Conservation (phyloP, 2,113 vertebrate species). For the Ptilorrhoa leucosticta region DNA sequence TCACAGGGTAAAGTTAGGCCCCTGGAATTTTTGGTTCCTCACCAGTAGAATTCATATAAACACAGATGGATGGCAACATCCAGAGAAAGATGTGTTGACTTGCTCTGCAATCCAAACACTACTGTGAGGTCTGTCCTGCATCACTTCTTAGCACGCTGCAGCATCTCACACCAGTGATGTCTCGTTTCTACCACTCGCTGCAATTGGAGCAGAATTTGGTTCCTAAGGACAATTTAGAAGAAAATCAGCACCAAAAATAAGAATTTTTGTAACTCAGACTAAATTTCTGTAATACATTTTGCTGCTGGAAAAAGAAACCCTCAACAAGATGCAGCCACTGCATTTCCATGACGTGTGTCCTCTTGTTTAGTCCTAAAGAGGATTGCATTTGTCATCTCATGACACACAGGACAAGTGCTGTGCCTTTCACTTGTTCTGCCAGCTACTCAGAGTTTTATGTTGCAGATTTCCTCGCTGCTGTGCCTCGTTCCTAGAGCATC, state of each 20-base stretch:
- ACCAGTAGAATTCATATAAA: not conserved
- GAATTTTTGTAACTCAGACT: not conserved
- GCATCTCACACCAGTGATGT: not conserved
- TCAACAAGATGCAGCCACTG: not conserved
- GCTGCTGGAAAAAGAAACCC: not conserved
- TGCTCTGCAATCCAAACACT: not conserved
- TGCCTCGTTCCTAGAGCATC: not conserved
- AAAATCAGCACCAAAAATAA: not conserved
- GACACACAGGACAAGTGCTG: not conserved
- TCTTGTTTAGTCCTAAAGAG: not conserved
- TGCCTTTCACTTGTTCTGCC: not conserved
- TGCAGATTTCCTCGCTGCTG: not conserved
- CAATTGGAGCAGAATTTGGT: not conserved
- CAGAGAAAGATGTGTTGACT: not conserved
- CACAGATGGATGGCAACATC: not conserved
- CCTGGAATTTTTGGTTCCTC: not conserved
- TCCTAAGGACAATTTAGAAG: not conserved
- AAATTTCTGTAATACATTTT: not conserved
- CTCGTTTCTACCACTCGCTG: not conserved
- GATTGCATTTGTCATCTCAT: not conserved
- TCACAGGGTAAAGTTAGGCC: not conserved
- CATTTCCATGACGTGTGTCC: not conserved
- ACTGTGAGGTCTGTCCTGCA: not conserved
- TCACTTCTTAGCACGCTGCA: not conserved
- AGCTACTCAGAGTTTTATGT: not conserved